Conservation (phyloP, 2,113 vertebrate genomes). For the Rissa tridactyla region DNA sequence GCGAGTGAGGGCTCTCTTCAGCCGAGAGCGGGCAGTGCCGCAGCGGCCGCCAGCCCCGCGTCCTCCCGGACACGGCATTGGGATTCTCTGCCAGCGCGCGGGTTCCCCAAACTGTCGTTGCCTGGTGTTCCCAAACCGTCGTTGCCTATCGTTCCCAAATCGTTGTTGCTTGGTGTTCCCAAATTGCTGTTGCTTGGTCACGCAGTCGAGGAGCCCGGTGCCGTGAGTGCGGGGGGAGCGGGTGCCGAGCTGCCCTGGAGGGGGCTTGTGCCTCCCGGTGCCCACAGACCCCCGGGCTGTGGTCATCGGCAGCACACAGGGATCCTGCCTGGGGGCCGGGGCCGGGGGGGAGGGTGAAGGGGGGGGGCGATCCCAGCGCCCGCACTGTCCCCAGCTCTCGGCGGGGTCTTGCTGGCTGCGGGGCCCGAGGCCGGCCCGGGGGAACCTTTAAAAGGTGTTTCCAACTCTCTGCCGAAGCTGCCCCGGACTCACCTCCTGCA, state of each 20-base stretch:
- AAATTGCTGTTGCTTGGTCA: background rate
- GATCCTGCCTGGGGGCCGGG: too few relatives aligned
- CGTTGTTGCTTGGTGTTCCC: too few relatives aligned
- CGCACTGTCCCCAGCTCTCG: background rate
- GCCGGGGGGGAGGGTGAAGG: background rate
- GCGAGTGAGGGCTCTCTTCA: background rate
- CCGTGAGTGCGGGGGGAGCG: background rate
- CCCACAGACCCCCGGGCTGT: fast-evolving
- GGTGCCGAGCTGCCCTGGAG: background rate
- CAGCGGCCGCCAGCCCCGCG: background rate
- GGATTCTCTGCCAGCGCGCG: background rate
- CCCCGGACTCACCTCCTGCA: background rate
- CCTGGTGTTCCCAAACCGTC: too few relatives aligned
- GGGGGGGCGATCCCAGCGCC: background rate
- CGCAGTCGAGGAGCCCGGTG: fast-evolving
- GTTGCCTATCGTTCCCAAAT: fast-evolving
- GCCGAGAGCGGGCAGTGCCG: background rate
- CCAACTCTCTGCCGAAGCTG: background rate
- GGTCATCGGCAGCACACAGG: background rate
- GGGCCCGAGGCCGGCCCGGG: background rate
- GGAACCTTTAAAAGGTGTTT: background rate
- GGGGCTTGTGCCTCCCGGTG: background rate
- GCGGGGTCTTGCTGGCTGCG: background rate
- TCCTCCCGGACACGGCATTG: fast-evolving
- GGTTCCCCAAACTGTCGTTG: background rate